Evolutionary conservation across 2,888 invertebrate species (phyloP).

Genomic region (Synergus laeviventris): DNA sequence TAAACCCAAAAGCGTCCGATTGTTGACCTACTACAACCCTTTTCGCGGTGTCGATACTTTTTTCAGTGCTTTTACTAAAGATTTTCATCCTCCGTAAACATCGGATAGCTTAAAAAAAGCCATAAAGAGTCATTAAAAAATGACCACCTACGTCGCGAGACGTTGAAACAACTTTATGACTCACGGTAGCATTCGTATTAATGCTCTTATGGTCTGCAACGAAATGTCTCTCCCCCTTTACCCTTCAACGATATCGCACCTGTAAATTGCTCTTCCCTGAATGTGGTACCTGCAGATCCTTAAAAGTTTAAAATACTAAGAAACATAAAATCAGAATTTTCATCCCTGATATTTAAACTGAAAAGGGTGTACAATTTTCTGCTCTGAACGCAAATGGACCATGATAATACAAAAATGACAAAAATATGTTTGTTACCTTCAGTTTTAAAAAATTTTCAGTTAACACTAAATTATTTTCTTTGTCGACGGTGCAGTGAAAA

Average conservation of each 20-base stretch:
- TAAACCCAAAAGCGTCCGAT: constrained; percentile 15
- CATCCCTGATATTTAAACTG: too few species aligned
- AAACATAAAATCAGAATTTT: neutral
- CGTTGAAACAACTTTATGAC: constrained; percentile 61
- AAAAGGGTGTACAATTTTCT: too few species aligned
- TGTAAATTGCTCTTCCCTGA: constrained; percentile 43
- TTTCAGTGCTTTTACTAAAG: constrained; percentile 22
- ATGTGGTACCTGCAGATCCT: constrained; percentile 43
- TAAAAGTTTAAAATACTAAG: constrained; percentile 17
- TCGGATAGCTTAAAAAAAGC: constrained; percentile 9
- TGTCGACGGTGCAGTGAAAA: too few species aligned
- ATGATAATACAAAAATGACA: too few species aligned
- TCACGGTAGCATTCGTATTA: constrained; percentile 65
- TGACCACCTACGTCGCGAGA: constrained; percentile 25
- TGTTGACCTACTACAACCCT: constrained; percentile 37
- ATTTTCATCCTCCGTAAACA: constrained; percentile 24
- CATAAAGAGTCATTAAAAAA: constrained; percentile 33
- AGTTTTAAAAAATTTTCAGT: too few species aligned
- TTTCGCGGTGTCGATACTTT: constrained; percentile 17
- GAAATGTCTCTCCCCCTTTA: neutral
- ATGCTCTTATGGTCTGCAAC: constrained; percentile 40
- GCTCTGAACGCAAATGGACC: too few species aligned
- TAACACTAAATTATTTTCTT: too few species aligned
- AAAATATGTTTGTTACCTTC: too few species aligned
- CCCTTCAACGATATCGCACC: constrained; percentile 35